Base-by-base conservation (phyloP, 2,113 vertebrate species). In the Casuarius casuarius region DNA sequence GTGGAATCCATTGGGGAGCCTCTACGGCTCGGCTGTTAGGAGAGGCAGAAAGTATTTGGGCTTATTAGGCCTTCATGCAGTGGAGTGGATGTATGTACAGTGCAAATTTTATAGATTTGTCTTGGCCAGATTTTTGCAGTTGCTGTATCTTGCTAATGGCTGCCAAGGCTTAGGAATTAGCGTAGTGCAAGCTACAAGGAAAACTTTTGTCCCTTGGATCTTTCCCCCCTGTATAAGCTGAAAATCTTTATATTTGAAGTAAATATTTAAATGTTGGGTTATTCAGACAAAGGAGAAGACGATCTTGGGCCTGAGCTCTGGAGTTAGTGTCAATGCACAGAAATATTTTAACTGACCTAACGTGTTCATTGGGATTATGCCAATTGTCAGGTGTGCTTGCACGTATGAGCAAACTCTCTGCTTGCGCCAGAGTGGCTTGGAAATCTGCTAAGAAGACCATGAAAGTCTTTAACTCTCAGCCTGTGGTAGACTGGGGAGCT, bases 341-440 rank as follows among this genome's bases (percentile, higher is more conserved):
- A 85, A 95, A 96, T 96, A 92, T 88, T 96, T 95, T 88, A 88
- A 92, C 93, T 94, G 93, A 97, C 95, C 92, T 95, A 97, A 97
- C 92, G 72, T 95, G 84, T 97, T 96, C 2, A 0, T 96, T 97
- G 95, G 95, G 94, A 75, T 84, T 89, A 87, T 44, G 95, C 93
- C 96, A 96, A 93, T 90, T 28, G 0, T 95, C 95, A 96, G 95
- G 92, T 96, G 87, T 93, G 93, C 93, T 94, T 93, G 90, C 88
- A 95, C 90, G 81, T 84, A 77, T 44, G 86, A 95, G 90, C 84
- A 96, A 96, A 93, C 90, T 95, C 91, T 91, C 74, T 65, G 63
- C 83, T 95, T 88, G 95, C 86, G 81, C 73, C 12, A 14, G 80
- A 75, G 31, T 61, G 88, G 87, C 94, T 95, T 93, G 72, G 85